phyloP scores from a whole-genome alignment of 2,113 vertebrate genomes.

The Papio anubis region DNA sequence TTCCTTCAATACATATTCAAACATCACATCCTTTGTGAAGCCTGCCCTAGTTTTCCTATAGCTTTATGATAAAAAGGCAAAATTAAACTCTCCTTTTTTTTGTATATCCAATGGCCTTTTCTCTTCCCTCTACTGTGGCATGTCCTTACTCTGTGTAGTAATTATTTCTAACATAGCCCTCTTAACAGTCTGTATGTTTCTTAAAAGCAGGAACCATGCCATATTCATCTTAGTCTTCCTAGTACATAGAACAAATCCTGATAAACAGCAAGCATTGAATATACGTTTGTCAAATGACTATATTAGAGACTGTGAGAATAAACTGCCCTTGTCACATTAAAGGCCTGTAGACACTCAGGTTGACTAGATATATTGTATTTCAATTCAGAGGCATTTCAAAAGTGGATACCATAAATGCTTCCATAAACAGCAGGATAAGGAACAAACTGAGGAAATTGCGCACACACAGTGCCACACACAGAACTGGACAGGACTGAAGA shows the following conservation, averaged over 20 bases:
- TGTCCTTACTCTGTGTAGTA: not conserved
- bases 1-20: not conserved
- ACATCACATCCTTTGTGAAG: not conserved
- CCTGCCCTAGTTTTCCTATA: not conserved
- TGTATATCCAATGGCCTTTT: not conserved
- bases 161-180: not conserved
- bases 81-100: not conserved
- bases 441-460: conserved; percentile 27
- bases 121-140: not conserved
- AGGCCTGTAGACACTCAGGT: not conserved
- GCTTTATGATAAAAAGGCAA: not conserved
- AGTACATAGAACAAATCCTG: not conserved
- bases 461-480: not conserved
- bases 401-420: not conserved
- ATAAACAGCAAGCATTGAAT: not conserved
- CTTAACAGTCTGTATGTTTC: not conserved
- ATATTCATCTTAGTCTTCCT: not conserved
- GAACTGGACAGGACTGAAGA: not conserved
- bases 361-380: not conserved
- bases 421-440: not conserved
- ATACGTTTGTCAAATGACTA: not conserved
- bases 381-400: not conserved
- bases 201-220: not conserved
- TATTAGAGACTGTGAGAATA: not conserved
- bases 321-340: not conserved